These are phyloP conservation scores for Centruroides sculpturatus DNA, from an alignment of 1,140 invertebrate genomes.

Conservation along the genomic window DNA sequence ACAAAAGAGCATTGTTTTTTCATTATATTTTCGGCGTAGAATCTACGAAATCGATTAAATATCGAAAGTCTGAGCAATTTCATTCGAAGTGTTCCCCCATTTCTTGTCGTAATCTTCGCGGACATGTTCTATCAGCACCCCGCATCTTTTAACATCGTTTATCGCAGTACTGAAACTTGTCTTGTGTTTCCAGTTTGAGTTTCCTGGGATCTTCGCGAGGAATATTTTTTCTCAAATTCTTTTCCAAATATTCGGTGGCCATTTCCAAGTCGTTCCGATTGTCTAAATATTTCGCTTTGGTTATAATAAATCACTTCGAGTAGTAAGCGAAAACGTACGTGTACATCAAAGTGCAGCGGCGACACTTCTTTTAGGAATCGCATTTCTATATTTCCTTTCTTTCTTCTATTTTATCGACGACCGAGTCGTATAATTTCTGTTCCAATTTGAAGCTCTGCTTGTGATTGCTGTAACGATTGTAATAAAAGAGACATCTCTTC, in stretches of 20 bases:
- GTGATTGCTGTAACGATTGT: constrained; percentile 98
- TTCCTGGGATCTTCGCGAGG: constrained; percentile 93
- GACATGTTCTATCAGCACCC: constrained; percentile 88
- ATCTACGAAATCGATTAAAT: too few relatives aligned
- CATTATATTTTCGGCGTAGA: too few relatives aligned
- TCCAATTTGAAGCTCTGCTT: constrained; percentile 97
- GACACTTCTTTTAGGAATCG: constrained; percentile 67
- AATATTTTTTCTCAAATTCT: constrained; percentile 52
- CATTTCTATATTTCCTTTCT: constrained; percentile 99
- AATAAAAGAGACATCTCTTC: constrained; percentile 94
- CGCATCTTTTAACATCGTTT: constrained; percentile 76
- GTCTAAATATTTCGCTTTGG: constrained; percentile 92
- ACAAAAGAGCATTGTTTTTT: too few relatives aligned
- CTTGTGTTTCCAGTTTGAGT: constrained; percentile 98
- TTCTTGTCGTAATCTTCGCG: constrained; percentile 98
- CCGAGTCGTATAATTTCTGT: constrained; percentile 79
- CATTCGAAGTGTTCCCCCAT: constrained; percentile 68
- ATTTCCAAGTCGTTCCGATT: constrained; percentile 97
- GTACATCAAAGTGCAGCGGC: constrained; percentile 96
- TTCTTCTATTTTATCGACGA: constrained; percentile 97
- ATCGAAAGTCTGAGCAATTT: neutral
- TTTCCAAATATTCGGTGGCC: constrained; percentile 93
- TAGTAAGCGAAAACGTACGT: constrained; percentile 99
- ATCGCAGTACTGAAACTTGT: constrained; percentile 98
- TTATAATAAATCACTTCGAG: constrained; percentile 75